Evolutionary conservation across 1,140 invertebrate species (phyloP), one percentile per base, ranked within the genome.

Genomic region (Drosophila sulfurigaster): DNA sequence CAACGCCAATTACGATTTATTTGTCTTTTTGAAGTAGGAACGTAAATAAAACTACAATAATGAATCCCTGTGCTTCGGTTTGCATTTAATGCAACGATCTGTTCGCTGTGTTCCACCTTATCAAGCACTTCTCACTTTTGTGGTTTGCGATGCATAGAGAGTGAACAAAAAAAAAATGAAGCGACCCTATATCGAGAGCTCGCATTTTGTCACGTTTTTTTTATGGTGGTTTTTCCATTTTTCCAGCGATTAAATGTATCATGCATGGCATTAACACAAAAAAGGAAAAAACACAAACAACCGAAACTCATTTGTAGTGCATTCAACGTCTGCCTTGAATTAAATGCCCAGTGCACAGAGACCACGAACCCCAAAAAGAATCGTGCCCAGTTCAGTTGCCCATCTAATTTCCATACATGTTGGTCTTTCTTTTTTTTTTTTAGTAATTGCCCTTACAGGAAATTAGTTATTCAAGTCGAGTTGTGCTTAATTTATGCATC

Each of bases 1-100:
- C 65, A 25, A 85, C 85, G 85, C 85, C 85, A 88, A 88, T 88
- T 88, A 89, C 85, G 85, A 89, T 88, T 88, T 88, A 89, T 88
- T 88, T 88, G 81, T 88, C 64, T 75, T 78, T 78, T 74, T 88
- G 60, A 88, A 88, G 85, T 88, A 65, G 52, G 43, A 74, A 83
- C 63, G 77, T 88, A 87, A 88, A 88, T 79, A 86, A 81, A 77
- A 76, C 11, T 25, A 25, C 5, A 64, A 1, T 5, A 51, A 49
- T 10, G 43, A 49, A 54, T 32, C 60, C 68, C 60, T 54, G 65
- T 68, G 54, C 49, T 46, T 56, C 57, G 58, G 16, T 43, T 35
- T 16, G 70, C 63, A 77, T 67, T 73, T 48, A 75, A 69, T 60
- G 54, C 57, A 46, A 35, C 63, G 60, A 80, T 83, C 80, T 70